phyloP scores from a whole-genome alignment of 2,888 invertebrate species.

The Sericinus montela region DNA sequence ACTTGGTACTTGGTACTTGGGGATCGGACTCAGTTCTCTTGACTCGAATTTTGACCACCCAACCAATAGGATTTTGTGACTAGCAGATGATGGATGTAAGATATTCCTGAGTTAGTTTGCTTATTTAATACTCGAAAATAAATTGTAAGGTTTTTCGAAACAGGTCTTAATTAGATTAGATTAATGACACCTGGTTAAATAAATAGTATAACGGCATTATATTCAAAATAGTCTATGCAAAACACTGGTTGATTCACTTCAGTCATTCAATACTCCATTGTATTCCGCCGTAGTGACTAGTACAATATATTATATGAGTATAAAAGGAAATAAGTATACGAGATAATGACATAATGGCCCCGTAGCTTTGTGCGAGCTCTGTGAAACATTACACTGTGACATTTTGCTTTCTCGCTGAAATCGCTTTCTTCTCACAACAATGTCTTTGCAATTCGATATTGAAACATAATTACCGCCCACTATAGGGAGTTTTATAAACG shows the following conservation, averaged over 20 bases:
- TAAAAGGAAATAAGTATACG: constrained; percentile 9
- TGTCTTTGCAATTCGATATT: constrained; percentile 7
- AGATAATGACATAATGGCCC: not conserved
- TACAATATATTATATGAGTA: constrained; percentile 10
- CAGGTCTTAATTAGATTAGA: not conserved
- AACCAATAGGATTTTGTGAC: too few relatives aligned
- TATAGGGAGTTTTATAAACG: not conserved
- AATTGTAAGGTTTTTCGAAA: too few relatives aligned
- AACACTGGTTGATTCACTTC: constrained; percentile 11
- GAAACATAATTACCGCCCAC: not conserved
- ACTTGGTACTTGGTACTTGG: too few relatives aligned
- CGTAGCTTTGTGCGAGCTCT: constrained; percentile 2
- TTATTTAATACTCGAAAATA: too few relatives aligned
- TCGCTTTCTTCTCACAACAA: constrained; percentile 4
- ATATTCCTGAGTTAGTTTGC: too few relatives aligned
- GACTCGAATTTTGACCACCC: too few relatives aligned
- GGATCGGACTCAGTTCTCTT: too few relatives aligned
- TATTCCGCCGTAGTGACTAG: constrained; percentile 9
- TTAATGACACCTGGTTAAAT: not conserved
- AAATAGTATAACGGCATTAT: constrained; percentile 14
- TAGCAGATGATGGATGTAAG: too few relatives aligned
- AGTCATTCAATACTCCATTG: constrained; percentile 17
- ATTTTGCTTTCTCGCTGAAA: constrained; percentile 12
- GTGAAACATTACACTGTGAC: constrained; percentile 14
- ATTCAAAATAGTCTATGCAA: constrained; percentile 15